Percentiles rank a stretch among this genome's conserved stretches.
phyloP scores from a whole-genome alignment of 2,113 vertebrate genomes.

The Sebastes fasciatus region DNA sequence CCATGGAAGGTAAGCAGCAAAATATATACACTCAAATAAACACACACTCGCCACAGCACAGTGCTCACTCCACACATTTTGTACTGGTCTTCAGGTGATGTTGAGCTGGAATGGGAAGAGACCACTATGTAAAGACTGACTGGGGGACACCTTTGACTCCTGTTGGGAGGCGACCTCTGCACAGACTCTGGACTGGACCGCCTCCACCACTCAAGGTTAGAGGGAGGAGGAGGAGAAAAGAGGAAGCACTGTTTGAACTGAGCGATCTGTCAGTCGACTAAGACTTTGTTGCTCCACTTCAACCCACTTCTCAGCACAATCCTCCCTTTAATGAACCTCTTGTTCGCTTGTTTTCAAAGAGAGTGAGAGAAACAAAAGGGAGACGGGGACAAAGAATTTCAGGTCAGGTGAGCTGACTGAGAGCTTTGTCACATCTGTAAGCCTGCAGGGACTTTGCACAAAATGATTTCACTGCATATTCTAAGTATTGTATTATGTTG shows the following conservation, averaged over 20 bases:
- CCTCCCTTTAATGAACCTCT: conserved; percentile 40
- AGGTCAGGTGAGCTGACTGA: conserved; percentile 18
- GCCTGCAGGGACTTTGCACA: conserved; percentile 67
- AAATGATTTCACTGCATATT: conserved; percentile 58
- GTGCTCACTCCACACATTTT: conserved; percentile 12
- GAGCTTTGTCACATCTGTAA: conserved; percentile 38
- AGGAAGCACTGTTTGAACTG: conserved; percentile 32
- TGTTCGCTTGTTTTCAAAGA: conserved; percentile 51
- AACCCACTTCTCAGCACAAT: conserved; percentile 33
- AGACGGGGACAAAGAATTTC: conserved; percentile 19
- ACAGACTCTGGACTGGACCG: conserved; percentile 14
- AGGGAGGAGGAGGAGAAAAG: conserved; percentile 15
- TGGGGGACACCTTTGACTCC: conserved; percentile 3
- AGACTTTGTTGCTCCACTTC: conserved; percentile 42
- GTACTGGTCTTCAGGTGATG: conserved; percentile 89
- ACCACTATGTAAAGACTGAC: conserved; percentile 92
- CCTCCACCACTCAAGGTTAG: not conserved
- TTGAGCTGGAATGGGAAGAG: conserved; percentile 99
- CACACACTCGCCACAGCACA: not conserved
- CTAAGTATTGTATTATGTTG: conserved; percentile 55
- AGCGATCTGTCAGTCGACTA: conserved; percentile 12
- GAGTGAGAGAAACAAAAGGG: conserved; percentile 30
- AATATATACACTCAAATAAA: not conserved
- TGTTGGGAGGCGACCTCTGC: conserved; percentile 13
- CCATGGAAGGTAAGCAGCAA: conserved; percentile 93